Evolutionary conservation across 2,888 invertebrate genomes (phyloP), one percentile per base, ranked within the genome.

Genomic region (Nesidiocoris tenuis): DNA sequence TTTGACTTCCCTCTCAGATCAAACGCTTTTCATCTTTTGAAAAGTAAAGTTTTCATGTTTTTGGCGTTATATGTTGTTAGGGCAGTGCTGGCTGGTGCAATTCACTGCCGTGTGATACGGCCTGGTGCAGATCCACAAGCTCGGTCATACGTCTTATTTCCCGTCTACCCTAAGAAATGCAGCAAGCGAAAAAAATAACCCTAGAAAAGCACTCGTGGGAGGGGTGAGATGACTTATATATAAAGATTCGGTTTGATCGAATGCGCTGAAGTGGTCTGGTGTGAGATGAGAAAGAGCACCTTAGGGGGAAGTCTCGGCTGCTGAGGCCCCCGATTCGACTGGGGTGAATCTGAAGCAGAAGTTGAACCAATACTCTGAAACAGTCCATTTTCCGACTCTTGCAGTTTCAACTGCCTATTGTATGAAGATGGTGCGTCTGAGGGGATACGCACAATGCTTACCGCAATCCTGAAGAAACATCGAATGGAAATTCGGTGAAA

Each of bases 221-320:
- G 12, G 39, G 39, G 39, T 64, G 39, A 65, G 65, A 65, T 65
- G 65, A 65, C 65, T 65, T 65, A 65, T 65, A 65, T 65, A 65
- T 63, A 65, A 65, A 65, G 65, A 65, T 65, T 65, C 54, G 65
- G 65, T 65, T 65, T 65, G 65, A 65, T 65, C 65, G 65, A 39
- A 25, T 24, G 54, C 65, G 65, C 39, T 39, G 39, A 39, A 39
- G 39, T 39, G 39, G 39, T 12, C 39, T 12, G 39, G 39, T 39
- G 12, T 39, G 39, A 39, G 39, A 39, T 39, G 39, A 39, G 39
- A 39, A 39, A 39, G 39, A 3, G 5, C 39, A 39, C 39, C 39
- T 39, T 39, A n/a, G 39, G 39, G 39, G 39, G 39, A 39, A 39
- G 39, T 39, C 39, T 39, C 39, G 12, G 39, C 12, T 12, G 39